Conservation (phyloP, 2,888 invertebrate species). For the Dynastes tityus region DNA sequence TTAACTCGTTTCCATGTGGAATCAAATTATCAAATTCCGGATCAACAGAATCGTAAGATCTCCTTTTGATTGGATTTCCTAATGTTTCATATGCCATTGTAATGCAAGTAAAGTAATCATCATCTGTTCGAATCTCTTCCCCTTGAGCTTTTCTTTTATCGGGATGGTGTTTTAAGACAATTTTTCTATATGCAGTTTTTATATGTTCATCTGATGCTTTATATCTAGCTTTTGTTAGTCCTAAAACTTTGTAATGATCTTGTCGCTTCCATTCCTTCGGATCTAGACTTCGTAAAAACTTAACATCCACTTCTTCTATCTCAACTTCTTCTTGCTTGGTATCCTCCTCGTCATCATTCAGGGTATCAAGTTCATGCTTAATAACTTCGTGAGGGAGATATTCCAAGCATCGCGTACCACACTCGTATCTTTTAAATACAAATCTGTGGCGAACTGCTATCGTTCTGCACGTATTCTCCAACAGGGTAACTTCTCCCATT, state of each 20-base stretch:
- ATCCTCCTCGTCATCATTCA: conserved; percentile 54
- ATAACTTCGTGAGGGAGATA: conserved; percentile 66
- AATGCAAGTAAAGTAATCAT: conserved; percentile 99
- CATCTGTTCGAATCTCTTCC: conserved; percentile 89
- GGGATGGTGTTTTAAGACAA: conserved; percentile 96
- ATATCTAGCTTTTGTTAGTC: conserved; percentile 86
- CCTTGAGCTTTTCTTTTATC: conserved; percentile 96
- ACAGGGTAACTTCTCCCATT: conserved; percentile 66
- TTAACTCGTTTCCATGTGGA: conserved; percentile 83
- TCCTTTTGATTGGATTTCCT: conserved; percentile 85
- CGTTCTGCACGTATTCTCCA: conserved; percentile 62
- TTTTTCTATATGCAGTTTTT: conserved; percentile 92
- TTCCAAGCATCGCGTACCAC: conserved; percentile 62
- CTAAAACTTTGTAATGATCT: conserved; percentile 97
- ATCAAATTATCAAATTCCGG: conserved; percentile 92
- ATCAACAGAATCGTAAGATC: conserved; percentile 97
- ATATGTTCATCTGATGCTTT: conserved; percentile 94
- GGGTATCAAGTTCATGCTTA: conserved; percentile 59
- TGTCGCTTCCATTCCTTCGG: conserved; percentile 98
- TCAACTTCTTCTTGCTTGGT: conserved; percentile 64
- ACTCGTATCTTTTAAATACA: conserved; percentile 61
- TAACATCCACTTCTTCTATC: conserved; percentile 76
- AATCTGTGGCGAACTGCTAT: conserved; percentile 68
- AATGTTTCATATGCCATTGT: conserved; percentile 96
- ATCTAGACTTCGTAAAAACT: conserved; percentile 89